Evolutionary conservation across 2,113 vertebrate genomes (phyloP).

Genomic region (Cairina moschata): DNA sequence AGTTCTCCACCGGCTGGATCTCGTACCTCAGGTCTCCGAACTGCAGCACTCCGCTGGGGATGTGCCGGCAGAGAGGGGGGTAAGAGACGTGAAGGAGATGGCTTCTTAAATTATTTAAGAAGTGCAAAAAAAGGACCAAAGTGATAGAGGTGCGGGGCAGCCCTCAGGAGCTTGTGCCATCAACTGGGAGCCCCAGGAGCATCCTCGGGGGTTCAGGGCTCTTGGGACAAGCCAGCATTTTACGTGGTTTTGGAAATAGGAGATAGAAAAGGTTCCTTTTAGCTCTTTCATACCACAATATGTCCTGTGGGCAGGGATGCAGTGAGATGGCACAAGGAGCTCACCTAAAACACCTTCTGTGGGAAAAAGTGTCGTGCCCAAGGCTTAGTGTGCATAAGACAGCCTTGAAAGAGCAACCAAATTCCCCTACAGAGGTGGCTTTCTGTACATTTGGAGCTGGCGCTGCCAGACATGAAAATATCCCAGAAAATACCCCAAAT

Average conservation of each 20-base stretch:
- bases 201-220: not conserved
- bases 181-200: not conserved
- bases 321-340: not conserved
- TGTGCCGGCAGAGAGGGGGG: not conserved
- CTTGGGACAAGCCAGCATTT: not conserved
- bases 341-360: not conserved
- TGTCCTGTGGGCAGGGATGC: not conserved
- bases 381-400: not conserved
- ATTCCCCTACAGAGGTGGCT: accelerated
- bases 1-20: not conserved
- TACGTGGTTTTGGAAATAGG: not conserved
- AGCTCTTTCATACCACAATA: not conserved
- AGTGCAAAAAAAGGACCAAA: not conserved
- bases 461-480: not conserved
- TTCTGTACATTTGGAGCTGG: not conserved
- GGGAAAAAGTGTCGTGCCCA: not conserved
- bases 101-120: not conserved
- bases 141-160: not conserved
- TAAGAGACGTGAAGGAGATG: not conserved
- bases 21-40: not conserved
- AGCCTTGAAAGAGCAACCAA: not conserved
- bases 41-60: not conserved
- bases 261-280: not conserved
- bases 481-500: no score
- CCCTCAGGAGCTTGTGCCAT: not conserved